A percentile compares a stretch with the other conserved stretches of the same genome.
Evolutionary conservation across 2,113 vertebrate genomes (phyloP).

Genomic region (Potamarius usumacintae): DNA sequence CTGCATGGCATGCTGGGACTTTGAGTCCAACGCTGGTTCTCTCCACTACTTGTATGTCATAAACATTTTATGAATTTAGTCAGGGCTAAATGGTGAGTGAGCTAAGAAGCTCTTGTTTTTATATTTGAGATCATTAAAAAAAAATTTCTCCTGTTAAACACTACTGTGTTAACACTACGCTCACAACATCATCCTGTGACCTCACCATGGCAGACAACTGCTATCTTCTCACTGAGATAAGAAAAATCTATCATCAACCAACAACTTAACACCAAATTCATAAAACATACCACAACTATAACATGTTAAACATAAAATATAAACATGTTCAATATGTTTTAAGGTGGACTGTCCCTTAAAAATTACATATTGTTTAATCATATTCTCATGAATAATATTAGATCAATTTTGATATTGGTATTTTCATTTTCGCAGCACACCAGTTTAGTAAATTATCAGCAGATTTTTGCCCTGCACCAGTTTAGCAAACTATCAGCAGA

Average conservation of each 20-base stretch:
- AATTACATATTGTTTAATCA: background rate
- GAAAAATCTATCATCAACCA: background rate
- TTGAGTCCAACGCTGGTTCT: too few species aligned
- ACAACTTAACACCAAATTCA: background rate
- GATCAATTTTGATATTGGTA: too few species aligned
- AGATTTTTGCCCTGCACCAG: too few species aligned
- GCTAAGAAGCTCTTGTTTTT: background rate
- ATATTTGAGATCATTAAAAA: background rate
- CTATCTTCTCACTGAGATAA: background rate
- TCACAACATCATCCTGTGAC: background rate
- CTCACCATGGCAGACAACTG: background rate
- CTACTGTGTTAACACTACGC: background rate
- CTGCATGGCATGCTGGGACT: too few species aligned
- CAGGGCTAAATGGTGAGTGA: too few species aligned
- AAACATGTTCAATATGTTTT: too few species aligned
- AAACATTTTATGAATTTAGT: too few species aligned
- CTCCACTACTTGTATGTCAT: too few species aligned
- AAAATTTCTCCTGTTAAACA: background rate
- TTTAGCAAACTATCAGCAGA: too few species aligned
- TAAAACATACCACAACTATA: background rate
- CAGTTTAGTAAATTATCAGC: too few species aligned
- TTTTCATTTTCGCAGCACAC: too few species aligned
- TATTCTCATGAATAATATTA: background rate
- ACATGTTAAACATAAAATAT: background rate
- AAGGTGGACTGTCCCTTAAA: background rate